phyloP scores from a whole-genome alignment of 1,140 invertebrate species.

The Drosophila sturtevanti region DNA sequence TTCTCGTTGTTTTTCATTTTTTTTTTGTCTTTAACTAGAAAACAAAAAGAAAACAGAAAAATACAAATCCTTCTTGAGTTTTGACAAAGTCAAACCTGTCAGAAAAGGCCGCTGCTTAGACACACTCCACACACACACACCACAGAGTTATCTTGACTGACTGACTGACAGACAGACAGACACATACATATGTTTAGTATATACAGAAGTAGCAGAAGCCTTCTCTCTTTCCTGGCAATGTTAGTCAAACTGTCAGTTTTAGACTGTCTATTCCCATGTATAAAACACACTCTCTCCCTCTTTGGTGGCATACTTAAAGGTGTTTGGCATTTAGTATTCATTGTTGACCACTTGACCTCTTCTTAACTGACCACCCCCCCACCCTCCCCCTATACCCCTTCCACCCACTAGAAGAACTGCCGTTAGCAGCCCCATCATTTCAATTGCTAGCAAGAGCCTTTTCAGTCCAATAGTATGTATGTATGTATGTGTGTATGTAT shows the following conservation, averaged over 20 bases:
- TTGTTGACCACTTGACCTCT: conserved; percentile 67
- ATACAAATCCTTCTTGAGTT: conserved; percentile 55
- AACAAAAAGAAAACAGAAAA: conserved; percentile 6
- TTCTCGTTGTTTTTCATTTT: no score
- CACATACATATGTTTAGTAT: neutral
- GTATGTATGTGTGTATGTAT: no score
- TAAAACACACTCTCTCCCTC: neutral
- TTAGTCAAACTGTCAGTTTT: conserved; percentile 70
- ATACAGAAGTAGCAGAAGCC: conserved; percentile 17
- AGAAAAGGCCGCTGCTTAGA: conserved; percentile 29
- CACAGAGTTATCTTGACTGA: conserved; percentile 34
- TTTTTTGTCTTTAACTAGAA: neutral
- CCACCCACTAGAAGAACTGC: no score
- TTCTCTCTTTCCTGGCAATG: conserved; percentile 33
- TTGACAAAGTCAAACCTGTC: conserved; percentile 68
- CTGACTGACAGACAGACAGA: conserved; percentile 39
- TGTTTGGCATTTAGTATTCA: conserved; percentile 68
- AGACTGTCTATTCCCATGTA: conserved; percentile 12
- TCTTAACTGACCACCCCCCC: neutral
- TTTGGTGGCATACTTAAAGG: conserved; percentile 38
- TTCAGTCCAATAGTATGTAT: conserved; percentile 8
- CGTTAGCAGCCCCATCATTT: neutral
- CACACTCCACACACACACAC: conserved; percentile 44
- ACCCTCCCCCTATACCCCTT: neutral
- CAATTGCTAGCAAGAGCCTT: conserved; percentile 11